A percentile compares a stretch with the other conserved stretches of the same genome.
These are phyloP conservation scores for Lophura nycthemera DNA, from an alignment of 2,113 vertebrate species.

Conservation along the genomic window DNA sequence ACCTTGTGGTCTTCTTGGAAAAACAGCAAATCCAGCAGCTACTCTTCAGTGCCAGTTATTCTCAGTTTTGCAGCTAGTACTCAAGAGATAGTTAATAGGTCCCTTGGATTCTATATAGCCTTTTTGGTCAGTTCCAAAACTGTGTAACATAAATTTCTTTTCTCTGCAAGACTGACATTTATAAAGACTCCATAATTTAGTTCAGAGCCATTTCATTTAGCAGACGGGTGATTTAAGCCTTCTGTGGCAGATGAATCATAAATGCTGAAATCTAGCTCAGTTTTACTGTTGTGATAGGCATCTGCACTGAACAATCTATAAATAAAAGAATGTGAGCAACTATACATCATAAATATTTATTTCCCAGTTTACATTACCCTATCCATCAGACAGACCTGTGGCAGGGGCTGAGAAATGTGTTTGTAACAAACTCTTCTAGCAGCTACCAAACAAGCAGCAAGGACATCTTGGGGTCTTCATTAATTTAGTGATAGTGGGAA, in stretches of 20 bases:
- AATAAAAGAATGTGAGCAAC: slow-evolving; percentile 34
- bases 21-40: neutral
- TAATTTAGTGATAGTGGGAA: slow-evolving; percentile 15
- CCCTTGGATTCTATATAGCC: neutral
- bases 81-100: neutral
- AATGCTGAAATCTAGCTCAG: slow-evolving; percentile 26
- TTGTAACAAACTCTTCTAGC: slow-evolving; percentile 6
- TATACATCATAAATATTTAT: slow-evolving; percentile 69
- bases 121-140: slow-evolving; percentile 27
- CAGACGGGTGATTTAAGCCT: slow-evolving; percentile 48
- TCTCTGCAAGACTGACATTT: slow-evolving; percentile 46
- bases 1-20: neutral
- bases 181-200: slow-evolving; percentile 46
- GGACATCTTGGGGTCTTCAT: neutral
- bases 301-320: slow-evolving; percentile 16
- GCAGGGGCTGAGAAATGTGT: slow-evolving; percentile 31
- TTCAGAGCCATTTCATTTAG: slow-evolving; percentile 50
- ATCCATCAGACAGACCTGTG: neutral
- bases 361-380: slow-evolving; percentile 39
- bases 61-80: neutral
- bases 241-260: slow-evolving; percentile 24
- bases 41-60: neutral
- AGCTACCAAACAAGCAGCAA: slow-evolving; percentile 11
- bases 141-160: neutral
- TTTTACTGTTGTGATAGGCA: slow-evolving; percentile 48